Evolutionary conservation across 2,797 vertebrate species (phyloP).

Genomic region (Rhodeus uyekii): DNA sequence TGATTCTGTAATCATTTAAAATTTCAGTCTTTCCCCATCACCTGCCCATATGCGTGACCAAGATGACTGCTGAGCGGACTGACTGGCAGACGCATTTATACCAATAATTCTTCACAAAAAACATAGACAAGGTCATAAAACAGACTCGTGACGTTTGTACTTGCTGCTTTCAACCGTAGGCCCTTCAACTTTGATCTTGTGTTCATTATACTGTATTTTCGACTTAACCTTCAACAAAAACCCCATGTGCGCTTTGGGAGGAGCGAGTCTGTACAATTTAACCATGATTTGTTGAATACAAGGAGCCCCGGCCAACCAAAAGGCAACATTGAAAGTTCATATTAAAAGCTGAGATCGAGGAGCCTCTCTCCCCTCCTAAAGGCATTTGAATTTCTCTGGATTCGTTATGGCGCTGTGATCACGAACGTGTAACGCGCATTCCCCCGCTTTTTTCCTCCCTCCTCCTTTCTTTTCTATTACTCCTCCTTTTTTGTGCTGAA

Average conservation of each 20-base stretch:
- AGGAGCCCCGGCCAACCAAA: slow-evolving; percentile 22
- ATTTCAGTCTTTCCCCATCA: neutral
- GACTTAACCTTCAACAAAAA: slow-evolving; percentile 4
- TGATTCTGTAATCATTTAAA: neutral
- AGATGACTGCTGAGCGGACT: neutral
- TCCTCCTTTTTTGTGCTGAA: slow-evolving; percentile 60
- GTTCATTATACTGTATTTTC: neutral
- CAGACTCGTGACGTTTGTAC: neutral
- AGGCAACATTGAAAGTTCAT: slow-evolving; percentile 30
- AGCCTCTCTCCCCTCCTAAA: slow-evolving; percentile 30
- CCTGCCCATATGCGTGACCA: neutral
- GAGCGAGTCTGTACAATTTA: slow-evolving; percentile 6
- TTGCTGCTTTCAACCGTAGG: neutral
- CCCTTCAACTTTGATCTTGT: neutral
- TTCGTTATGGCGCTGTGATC: slow-evolving; percentile 47
- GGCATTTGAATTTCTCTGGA: slow-evolving; percentile 50
- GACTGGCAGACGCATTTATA: neutral
- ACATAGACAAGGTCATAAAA: neutral
- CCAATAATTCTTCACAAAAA: neutral
- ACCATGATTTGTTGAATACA: slow-evolving; percentile 43
- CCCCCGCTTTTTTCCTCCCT: slow-evolving; percentile 18
- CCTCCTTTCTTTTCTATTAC: slow-evolving; percentile 65
- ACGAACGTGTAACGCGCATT: slow-evolving; percentile 60
- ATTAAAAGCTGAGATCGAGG: slow-evolving; percentile 26
- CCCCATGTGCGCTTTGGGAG: neutral